Base-by-base conservation (phyloP, 1,140 invertebrate genomes). In the Halictus rubicundus region DNA sequence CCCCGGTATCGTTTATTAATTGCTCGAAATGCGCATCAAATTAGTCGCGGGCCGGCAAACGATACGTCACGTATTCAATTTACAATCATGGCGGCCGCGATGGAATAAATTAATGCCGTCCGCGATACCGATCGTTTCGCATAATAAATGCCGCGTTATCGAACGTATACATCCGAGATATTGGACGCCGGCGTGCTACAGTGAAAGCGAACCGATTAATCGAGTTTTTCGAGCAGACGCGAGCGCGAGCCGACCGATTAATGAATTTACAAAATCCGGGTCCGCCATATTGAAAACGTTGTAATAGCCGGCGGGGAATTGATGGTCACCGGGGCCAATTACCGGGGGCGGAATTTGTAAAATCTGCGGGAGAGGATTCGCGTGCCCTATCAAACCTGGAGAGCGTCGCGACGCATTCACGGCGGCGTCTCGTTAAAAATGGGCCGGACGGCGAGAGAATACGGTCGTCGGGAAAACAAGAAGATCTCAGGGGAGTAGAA, bases 81-180 rank as follows among this genome's bases (percentile, higher is more conserved):
- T 90, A 91, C 83, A 84, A 86, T 85, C 86, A 73, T 73, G 83
- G 84, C 82, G 81, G 85, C 75, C 86, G 84, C 88, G 87, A 88
- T 81, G 84, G 86, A 87, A 92, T 92, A 92, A 92, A 92, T 92
- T 92, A 91, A 86, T 78, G 84, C 82, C 60, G 77, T 77, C 82
- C 79, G 85, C 74, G 86, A 84, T 89, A 89, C 86, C 89, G 42
- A 90, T 91, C 89, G 86, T 85, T 57, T 88, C 82, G 87, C 82
- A 89, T 90, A 91, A 91, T 89, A 87, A 91, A 91, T 90, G 89
- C 68, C 72, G 72, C 71, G 87, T 91, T 92, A 92, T 92, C 90
- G 86, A 83, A 59, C 69, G 54, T 68, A 85, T 64, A 78, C 69
- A 81, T 80, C 6, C 66, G 65, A 27, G 32, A 42, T 71, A 76